These are phyloP conservation scores for Heliconius ismenius DNA, from an alignment of 2,888 invertebrate species.

Conservation along the genomic window DNA sequence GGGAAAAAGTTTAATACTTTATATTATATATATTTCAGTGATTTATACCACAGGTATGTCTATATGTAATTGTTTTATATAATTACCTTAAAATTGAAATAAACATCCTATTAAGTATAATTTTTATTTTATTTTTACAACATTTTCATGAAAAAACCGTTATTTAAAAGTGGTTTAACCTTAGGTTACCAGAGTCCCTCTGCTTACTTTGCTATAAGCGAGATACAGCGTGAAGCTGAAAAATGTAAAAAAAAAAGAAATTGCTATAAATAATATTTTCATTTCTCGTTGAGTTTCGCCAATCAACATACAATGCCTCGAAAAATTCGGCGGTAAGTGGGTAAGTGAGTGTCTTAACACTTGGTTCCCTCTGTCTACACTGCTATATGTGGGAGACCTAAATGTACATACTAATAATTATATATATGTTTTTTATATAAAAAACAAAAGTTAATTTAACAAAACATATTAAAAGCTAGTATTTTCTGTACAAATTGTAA, in stretches of 20 bases:
- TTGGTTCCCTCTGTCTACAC: too few species aligned
- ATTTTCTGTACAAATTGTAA: conserved; percentile 39
- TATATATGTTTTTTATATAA: background rate
- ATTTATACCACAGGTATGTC: conserved; percentile 33
- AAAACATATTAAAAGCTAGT: background rate
- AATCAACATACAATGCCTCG: too few species aligned
- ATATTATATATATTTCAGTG: conserved; percentile 21
- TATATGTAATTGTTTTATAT: conserved; percentile 29
- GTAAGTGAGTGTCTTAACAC: too few species aligned
- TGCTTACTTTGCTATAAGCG: too few species aligned
- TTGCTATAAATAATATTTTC: too few species aligned
- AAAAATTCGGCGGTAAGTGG: too few species aligned
- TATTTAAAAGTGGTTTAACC: too few species aligned
- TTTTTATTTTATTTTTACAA: conserved; percentile 12
- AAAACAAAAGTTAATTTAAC: background rate
- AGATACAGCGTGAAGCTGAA: too few species aligned
- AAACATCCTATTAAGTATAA: conserved; percentile 27
- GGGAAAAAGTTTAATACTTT: conserved; percentile 28
- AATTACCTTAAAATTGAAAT: conserved; percentile 16
- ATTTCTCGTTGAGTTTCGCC: too few species aligned
- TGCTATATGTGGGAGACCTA: too few species aligned
- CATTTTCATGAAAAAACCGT: background rate
- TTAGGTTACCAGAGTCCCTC: too few species aligned
- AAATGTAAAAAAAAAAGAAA: too few species aligned
- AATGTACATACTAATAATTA: background rate